Evolutionary conservation across 1,140 invertebrate genomes (phyloP), one percentile per base, ranked within the genome.

Genomic region (Platyura marginata): DNA sequence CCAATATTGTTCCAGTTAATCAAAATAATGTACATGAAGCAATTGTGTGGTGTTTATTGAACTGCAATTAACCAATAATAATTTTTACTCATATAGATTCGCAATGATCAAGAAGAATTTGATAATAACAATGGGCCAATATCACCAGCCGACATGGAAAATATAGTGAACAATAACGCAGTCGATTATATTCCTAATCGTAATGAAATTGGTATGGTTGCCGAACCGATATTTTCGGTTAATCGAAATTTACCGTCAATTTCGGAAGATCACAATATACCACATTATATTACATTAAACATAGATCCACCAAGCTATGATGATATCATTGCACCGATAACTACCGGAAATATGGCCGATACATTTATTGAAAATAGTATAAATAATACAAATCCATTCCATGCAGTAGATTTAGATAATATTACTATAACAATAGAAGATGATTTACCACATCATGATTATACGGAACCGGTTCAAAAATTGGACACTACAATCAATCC

Each of bases 41-140:
- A 10, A 20, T 10, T 39, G 21, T 21, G 3, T 19, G 21, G 6
- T 39, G 4, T 21, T 21, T 8, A 20, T 5, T 39, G 18, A 39
- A 20, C 8, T 21, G 9, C 8, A 20, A 19, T 21, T 19, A 40
- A 40, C 10, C 5, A 6, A 19, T 40, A 11, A 3, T 40, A 22
- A 22, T 40, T 40, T 9, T 15, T n/a, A 11, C 16, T 38, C 8
- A 20, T 11, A 9, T 11, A 11, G 3, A 23, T 35, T 36, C 20
- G 20, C 13, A 32, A 36, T 13, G 20, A 25, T n/a, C 25, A 35
- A 13, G 21, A 43, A 18, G 35, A 44, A 20, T 13, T 3, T 39
- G 62, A 66, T 51, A 67, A 68, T 53, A 68, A 68, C 55, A 67
- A 67, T 44, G 66, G 66, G 0, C 66, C 66, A 9, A 66, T 68